Evolutionary conservation across 2,888 invertebrate species (phyloP), one percentile per base, ranked within the genome.

Genomic region (Poecilobothrus nobilitatus): DNA sequence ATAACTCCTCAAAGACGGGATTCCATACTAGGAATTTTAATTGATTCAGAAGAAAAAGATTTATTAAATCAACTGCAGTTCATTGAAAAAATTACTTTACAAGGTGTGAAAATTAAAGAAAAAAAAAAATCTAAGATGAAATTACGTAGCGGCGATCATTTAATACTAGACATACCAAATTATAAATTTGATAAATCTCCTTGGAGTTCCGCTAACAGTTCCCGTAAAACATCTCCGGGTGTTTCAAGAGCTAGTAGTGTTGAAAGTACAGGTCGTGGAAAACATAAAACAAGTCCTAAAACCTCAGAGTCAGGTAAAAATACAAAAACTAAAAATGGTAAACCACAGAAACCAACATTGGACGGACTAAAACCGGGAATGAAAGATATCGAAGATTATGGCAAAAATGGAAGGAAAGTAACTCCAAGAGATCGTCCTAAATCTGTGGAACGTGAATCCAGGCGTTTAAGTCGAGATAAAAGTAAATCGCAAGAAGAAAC

Each of bases 401-500:
- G n/a, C 20, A 33, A 34, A 34, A 34, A 10, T 65, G 33, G 20
- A 9, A 79, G 78, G 85, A 89, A 82, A 77, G 86, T 76, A 37
- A 82, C 84, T 67, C 84, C 86, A 0, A 88, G 87, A 76, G 89
- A 89, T 77, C 88, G 88, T 72, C 88, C 89, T 0, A 88, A 87
- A 74, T 89, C 89, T 0, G 81, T 89, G 70, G 90, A 90, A 75
- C 87, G 86, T 80, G 87, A 73, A 81, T 82, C 20, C 76, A 81
- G 70, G 12, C 78, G 80, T 15, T 70, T 81, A 15, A 80, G 78
- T 70, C 79, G 78, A 67, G 90, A 90, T 78, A 84, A 89, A 71
- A 87, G 88, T 6, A 89, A 88, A 76, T 89, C 89, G 1, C 89
- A 88, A 78, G 90, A 90, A 76, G 90, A 90, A 72, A 88, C 88